A percentile compares a stretch with the other conserved stretches of the same genome.
Evolutionary conservation across 2,888 invertebrate genomes (phyloP).

Genomic region (Ptilodon capucinus): DNA sequence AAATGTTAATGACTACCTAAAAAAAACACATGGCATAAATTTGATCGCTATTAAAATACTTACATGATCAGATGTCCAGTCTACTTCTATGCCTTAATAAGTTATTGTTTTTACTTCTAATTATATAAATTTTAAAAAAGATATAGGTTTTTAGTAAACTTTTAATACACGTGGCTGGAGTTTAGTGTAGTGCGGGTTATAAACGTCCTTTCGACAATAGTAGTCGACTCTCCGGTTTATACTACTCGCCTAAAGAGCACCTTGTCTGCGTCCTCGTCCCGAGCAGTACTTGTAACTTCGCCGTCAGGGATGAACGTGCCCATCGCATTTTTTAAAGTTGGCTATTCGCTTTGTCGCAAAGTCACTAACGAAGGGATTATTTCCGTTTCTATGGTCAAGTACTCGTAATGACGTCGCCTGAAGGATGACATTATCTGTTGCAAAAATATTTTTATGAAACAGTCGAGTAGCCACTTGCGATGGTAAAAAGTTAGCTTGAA

Average conservation of each 20-base stretch:
- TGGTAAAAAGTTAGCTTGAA: background rate
- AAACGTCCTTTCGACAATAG: constrained; percentile 31
- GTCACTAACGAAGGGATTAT: constrained; percentile 45
- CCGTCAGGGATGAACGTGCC: constrained; percentile 18
- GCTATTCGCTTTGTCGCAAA: constrained; percentile 18
- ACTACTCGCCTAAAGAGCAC: constrained; percentile 22
- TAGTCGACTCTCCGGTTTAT: constrained; percentile 29
- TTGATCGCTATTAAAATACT: constrained; percentile 20
- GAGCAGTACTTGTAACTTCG: constrained; percentile 30
- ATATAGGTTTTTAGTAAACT: constrained; percentile 20
- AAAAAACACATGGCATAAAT: constrained; percentile 42
- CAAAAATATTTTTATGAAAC: background rate
- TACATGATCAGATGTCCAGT: background rate
- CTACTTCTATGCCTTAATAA: too few relatives aligned
- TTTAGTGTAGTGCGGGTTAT: constrained; percentile 36
- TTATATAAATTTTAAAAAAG: too few relatives aligned
- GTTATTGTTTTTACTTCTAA: background rate
- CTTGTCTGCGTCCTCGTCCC: constrained; percentile 34
- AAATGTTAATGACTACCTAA: constrained; percentile 62
- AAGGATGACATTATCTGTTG: constrained; percentile 8
- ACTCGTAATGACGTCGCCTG: constrained; percentile 19
- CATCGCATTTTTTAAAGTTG: constrained; percentile 22
- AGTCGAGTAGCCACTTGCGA: background rate
- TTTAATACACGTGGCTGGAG: constrained; percentile 28
- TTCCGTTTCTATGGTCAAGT: constrained; percentile 15